phyloP scores from a whole-genome alignment of 2,797 vertebrate species.

The Phalanger gymnotis region DNA sequence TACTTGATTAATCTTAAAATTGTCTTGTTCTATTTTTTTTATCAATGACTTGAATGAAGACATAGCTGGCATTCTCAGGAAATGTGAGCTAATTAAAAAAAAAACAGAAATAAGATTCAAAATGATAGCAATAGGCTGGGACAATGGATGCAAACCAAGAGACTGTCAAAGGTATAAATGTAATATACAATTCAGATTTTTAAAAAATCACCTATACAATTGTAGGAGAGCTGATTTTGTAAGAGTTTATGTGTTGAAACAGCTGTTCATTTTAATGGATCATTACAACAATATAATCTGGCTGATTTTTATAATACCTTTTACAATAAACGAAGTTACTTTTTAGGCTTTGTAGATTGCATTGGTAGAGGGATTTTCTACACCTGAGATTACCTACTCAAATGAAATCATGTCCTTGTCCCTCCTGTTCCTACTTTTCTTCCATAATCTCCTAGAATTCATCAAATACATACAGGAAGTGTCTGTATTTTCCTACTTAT shows the following conservation, averaged over 20 bases:
- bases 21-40: not conserved
- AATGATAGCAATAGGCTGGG: conserved; percentile 10
- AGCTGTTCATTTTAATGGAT: not conserved
- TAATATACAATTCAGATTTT: conserved; percentile 7
- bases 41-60: not conserved
- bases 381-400: not conserved
- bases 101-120: conserved; percentile 10
- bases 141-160: not conserved
- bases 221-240: not conserved
- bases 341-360: not conserved
- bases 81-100: not conserved
- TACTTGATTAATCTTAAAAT: not conserved
- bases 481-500: conserved; percentile 72
- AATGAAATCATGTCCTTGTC: not conserved
- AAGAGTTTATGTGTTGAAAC: not conserved
- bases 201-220: not conserved
- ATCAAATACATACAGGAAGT: conserved; percentile 70
- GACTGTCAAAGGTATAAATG: not conserved
- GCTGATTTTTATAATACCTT: not conserved
- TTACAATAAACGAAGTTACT: not conserved
- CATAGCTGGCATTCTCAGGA: not conserved
- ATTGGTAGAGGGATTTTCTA: not conserved
- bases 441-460: conserved; percentile 62
- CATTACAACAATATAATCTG: not conserved
- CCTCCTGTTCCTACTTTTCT: not conserved